These are phyloP conservation scores for Rallus crepitans DNA, from an alignment of 2,797 vertebrate species.

Conservation along the genomic window DNA sequence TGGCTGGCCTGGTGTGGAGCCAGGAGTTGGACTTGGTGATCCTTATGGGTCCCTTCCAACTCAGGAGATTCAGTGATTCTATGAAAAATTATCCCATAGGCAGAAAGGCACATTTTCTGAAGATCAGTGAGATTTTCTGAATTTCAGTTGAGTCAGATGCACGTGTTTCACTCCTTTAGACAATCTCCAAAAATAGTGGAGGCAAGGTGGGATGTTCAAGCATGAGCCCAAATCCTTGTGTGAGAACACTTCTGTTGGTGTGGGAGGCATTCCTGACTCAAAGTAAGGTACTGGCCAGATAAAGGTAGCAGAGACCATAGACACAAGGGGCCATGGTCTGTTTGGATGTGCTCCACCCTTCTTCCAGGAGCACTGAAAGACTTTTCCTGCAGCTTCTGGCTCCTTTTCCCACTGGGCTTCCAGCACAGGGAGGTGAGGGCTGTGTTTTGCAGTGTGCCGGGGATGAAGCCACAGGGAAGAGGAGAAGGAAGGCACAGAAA, in stretches of 20 bases:
- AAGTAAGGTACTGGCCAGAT: neutral
- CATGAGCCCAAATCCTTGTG: neutral
- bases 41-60: too few species aligned
- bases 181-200: neutral
- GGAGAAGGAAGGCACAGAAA: neutral
- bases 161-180: neutral
- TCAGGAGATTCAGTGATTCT: too few species aligned
- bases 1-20: too few species aligned
- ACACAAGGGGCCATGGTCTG: neutral
- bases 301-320: neutral
- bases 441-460: neutral
- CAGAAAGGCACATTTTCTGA: neutral
- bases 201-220: neutral
- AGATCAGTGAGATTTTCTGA: neutral
- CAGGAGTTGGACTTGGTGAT: too few species aligned
- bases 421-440: neutral
- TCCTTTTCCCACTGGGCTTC: neutral
- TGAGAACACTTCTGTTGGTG: accelerated
- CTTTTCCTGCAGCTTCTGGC: neutral
- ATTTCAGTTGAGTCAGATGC: neutral
- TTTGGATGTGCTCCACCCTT: neutral
- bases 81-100: neutral
- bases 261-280: neutral
- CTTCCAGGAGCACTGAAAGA: neutral
- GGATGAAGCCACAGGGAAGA: neutral